Base-by-base conservation (phyloP, 2,888 invertebrate genomes). In the Tipula vernalis region DNA sequence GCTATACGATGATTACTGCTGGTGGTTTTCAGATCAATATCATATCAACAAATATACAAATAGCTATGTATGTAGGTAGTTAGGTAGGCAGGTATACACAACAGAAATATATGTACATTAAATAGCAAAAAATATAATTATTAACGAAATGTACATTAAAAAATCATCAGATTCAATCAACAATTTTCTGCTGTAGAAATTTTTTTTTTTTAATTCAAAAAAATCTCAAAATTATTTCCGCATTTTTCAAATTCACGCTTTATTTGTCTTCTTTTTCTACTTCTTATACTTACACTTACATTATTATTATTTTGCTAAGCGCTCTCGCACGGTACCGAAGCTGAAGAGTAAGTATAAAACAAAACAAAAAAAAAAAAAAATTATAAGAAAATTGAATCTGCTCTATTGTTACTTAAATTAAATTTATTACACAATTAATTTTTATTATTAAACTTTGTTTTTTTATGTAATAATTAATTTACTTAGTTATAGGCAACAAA, bases 121-220 rank as follows among this genome's bases (percentile, higher is more conserved):
- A 71, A 71, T 71, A 71, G 28, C 28, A 71, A 71, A 18, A 28
- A 15, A 51, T n/a, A 51, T 51, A 44, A 15, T 51, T 71, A 71
- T 71, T 71, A 71, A 71, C 71, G 71, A 71, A 71, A 71, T 71
- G 71, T 71, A 71, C 71, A 71, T 71, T 71, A 71, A 71, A 71
- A 71, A 71, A 71, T 71, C 71, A 71, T 71, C 71, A 71, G 71
- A 71, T 71, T 71, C 71, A 71, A 71, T 71, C 71, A 71, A 71
- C 71, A 71, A 71, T 71, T 71, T 71, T 71, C 71, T 71, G 71
- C 71, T 71, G 71, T 71, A 71, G 71, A 71, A 71, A 71, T 28
- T 71, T 71, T 15, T 57, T 44, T 57, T 57, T 71, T 71, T 71
- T 71, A 71, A 71, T 71, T 71, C 71, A 71, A 71, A 71, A 18